Evolutionary conservation across 2,797 vertebrate genomes (phyloP).

Genomic region (Garrulus glandarius): DNA sequence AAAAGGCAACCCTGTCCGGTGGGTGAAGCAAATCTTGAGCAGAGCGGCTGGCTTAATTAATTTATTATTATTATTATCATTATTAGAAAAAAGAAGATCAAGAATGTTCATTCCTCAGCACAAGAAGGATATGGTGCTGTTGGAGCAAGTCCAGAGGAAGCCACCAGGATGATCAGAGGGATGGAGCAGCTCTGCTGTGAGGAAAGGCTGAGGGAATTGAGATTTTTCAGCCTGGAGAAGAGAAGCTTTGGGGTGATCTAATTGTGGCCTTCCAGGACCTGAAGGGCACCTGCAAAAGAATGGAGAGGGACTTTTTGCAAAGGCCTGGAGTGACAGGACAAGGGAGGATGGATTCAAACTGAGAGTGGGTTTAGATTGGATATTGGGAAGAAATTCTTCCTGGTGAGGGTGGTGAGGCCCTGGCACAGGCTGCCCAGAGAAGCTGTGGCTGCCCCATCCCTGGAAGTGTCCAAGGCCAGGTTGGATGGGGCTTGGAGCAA

Average conservation of each 20-base stretch:
- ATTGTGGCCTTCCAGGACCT: fast-evolving
- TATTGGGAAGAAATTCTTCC: no score
- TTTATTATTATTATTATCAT: background rate
- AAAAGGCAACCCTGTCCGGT: background rate
- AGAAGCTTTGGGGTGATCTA: background rate
- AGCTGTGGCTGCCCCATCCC: background rate
- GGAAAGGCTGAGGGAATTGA: background rate
- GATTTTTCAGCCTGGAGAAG: background rate
- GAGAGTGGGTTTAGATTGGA: background rate
- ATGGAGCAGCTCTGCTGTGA: background rate
- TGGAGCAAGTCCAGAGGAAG: background rate
- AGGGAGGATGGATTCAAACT: background rate
- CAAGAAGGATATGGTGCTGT: background rate
- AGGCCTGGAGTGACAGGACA: background rate
- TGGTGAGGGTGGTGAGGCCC: fast-evolving
- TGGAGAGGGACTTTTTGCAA: background rate
- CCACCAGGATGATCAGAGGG: background rate
- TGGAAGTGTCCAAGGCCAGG: background rate
- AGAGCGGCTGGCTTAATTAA: fast-evolving
- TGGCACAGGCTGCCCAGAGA: fast-evolving
- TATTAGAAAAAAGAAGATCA: background rate
- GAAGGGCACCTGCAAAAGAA: background rate
- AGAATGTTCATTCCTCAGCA: background rate
- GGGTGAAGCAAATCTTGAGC: background rate
- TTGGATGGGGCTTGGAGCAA: fast-evolving